Evolutionary conservation across 2,888 invertebrate species (phyloP).

Genomic region (Timema podura): DNA sequence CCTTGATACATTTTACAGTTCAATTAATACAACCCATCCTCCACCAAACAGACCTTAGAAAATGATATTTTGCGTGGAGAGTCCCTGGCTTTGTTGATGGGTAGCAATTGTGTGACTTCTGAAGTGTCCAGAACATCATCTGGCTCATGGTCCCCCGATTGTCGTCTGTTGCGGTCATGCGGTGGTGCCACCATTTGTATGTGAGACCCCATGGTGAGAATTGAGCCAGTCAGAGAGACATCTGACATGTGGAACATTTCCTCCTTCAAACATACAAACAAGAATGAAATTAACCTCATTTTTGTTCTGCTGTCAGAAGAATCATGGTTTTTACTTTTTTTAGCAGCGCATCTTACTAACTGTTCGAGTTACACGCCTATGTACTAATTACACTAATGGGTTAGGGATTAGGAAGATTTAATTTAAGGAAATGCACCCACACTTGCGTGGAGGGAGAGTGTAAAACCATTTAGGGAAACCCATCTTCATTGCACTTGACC

Average conservation of each 20-base stretch:
- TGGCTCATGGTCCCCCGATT: background rate
- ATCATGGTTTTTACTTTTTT: too few species aligned
- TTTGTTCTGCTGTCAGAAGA: too few species aligned
- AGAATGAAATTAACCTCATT: too few species aligned
- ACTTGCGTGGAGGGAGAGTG: too few species aligned
- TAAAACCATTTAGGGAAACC: too few species aligned
- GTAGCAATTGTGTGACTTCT: slow-evolving; percentile 11
- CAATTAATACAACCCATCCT: too few species aligned
- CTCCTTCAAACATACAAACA: slow-evolving; percentile 18
- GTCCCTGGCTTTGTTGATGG: background rate
- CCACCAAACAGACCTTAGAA: background rate
- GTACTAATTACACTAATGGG: too few species aligned
- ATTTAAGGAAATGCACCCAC: too few species aligned
- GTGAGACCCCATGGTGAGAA: slow-evolving; percentile 21
- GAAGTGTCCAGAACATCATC: slow-evolving; percentile 5
- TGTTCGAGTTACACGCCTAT: too few species aligned
- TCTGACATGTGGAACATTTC: slow-evolving; percentile 31
- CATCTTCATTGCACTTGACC: too few species aligned
- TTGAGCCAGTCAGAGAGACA: slow-evolving; percentile 26
- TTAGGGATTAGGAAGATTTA: too few species aligned
- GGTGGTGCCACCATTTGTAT: slow-evolving; percentile 23
- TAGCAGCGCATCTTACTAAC: too few species aligned
- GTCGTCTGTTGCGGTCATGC: background rate
- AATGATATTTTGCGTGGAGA: slow-evolving; percentile 15
- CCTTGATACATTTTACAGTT: background rate